Evolutionary conservation across 1,140 invertebrate genomes (phyloP).

Genomic region (Trigoniulus corallinus): DNA sequence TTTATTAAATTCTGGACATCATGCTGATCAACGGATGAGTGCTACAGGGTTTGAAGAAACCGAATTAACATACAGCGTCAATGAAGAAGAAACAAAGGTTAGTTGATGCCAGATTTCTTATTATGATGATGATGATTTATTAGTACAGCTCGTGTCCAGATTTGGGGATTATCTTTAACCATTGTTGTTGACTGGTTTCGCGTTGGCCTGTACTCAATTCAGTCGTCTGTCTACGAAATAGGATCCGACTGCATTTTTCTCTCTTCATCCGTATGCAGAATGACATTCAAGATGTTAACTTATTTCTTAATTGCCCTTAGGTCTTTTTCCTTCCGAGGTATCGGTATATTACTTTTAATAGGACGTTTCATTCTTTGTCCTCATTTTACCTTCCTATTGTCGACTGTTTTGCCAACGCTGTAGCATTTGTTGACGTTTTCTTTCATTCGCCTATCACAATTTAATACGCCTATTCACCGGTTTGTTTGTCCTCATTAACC

Average conservation of each 20-base stretch:
- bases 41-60: slow-evolving; percentile 97
- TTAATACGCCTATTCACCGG: no score
- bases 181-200: not conserved
- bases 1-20: slow-evolving; percentile 35
- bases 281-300: not conserved
- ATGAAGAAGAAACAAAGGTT: slow-evolving; percentile 88
- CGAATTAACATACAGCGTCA: slow-evolving; percentile 90
- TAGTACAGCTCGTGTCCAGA: not conserved
- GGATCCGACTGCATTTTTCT: not conserved
- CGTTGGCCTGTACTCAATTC: not conserved
- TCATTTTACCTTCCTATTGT: no score
- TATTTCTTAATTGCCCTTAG: no score
- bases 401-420: no score
- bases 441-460: no score
- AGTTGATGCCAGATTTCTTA: slow-evolving; percentile 49
- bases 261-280: not conserved
- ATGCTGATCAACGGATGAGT: slow-evolving; percentile 81
- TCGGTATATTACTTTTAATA: no score
- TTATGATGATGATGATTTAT: not conserved
- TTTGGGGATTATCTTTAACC: not conserved
- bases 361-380: no score
- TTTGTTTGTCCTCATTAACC: no score
- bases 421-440: no score
- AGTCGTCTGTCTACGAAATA: not conserved
- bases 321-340: no score